phyloP scores from a whole-genome alignment of 2,888 invertebrate species.

The Autographa gamma region DNA sequence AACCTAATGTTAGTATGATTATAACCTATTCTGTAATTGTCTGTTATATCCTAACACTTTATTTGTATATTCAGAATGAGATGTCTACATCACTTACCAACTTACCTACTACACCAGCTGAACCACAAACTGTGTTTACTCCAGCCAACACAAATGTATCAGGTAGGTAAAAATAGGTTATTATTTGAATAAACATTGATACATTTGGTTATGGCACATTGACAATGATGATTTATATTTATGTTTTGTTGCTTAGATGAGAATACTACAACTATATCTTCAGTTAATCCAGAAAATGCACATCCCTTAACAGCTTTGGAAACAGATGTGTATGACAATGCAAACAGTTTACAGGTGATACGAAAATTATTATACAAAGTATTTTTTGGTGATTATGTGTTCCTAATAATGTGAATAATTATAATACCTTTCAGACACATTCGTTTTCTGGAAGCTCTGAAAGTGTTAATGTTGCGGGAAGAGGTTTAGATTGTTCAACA shows the following conservation, averaged over 20 bases:
- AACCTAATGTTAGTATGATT: conserved; percentile 78
- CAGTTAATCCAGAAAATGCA: conserved; percentile 75
- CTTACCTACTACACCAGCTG: conserved; percentile 70
- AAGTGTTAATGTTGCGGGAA: conserved; percentile 89
- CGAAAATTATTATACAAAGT: not conserved
- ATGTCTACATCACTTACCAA: conserved; percentile 68
- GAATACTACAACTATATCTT: conserved; percentile 58
- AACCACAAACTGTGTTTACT: conserved; percentile 67
- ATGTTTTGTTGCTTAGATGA: conserved; percentile 63
- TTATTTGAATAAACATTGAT: not conserved
- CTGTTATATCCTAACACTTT: not conserved
- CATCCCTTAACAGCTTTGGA: conserved; percentile 94
- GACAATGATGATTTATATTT: conserved; percentile 13
- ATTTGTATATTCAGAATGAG: conserved; percentile 72
- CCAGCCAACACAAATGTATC: conserved; percentile 53
- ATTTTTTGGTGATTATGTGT: not conserved
- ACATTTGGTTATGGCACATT: not conserved
- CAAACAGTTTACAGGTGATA: conserved; percentile 86
- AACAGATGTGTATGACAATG: conserved; percentile 88
- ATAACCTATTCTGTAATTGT: conserved; percentile 63
- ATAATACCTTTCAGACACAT: conserved; percentile 76
- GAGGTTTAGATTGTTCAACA: conserved; percentile 79
- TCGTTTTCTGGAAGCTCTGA: conserved; percentile 89
- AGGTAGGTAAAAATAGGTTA: conserved; percentile 58
- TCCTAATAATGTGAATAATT: not conserved